Conservation (phyloP, 2,113 vertebrate genomes). For the Labeo catla region DNA sequence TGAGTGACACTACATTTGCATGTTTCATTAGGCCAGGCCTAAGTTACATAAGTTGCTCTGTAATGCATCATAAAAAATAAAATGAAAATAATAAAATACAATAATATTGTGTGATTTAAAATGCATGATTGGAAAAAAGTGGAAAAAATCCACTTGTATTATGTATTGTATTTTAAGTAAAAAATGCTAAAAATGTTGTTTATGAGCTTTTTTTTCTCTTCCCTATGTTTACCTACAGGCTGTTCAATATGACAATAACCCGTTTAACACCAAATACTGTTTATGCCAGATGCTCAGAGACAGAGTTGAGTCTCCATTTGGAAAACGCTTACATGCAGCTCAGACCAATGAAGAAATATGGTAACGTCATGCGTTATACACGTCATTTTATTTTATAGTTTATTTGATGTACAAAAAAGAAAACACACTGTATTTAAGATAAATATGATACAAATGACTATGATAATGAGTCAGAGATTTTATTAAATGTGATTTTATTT, state of each 20-base stretch:
- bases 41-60: too few species aligned
- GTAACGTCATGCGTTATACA: constrained; percentile 66
- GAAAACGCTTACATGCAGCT: constrained; percentile 87
- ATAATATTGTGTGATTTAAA: too few species aligned
- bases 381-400: neutral
- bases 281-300: constrained; percentile 96
- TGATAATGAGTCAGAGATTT: neutral
- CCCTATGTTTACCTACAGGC: constrained; percentile 75
- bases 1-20: constrained; percentile 63
- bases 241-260: constrained; percentile 89
- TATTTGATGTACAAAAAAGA: neutral
- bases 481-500: neutral
- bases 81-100: too few species aligned
- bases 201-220: neutral
- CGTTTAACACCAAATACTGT: constrained; percentile 97
- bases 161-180: too few species aligned
- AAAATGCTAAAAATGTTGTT: neutral
- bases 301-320: constrained; percentile 88
- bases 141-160: too few species aligned
- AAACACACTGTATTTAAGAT: neutral
- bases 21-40: too few species aligned
- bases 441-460: neutral
- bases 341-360: constrained; percentile 90
- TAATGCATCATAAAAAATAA: too few species aligned
- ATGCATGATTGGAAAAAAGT: too few species aligned